These are phyloP conservation scores for Flexamia atlantica DNA, from an alignment of 2,888 invertebrate genomes.

Conservation along the genomic window DNA sequence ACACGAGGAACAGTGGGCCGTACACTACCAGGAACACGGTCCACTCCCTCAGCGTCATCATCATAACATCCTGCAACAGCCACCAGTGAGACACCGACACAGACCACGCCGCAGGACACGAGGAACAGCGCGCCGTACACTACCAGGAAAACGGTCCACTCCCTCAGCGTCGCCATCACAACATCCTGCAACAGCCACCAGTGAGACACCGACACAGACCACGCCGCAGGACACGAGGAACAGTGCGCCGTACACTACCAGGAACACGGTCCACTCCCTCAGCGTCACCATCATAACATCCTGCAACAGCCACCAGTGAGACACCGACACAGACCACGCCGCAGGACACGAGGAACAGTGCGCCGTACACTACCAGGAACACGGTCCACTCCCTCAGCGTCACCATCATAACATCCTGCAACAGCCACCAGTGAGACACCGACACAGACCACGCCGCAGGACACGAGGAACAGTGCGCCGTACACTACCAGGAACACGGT, in stretches of 20 bases:
- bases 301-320: slow-evolving; percentile 33
- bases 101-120: not conserved
- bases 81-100: not conserved
- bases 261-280: slow-evolving; percentile 53
- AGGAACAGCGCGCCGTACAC: slow-evolving; percentile 24
- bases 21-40: slow-evolving; percentile 48
- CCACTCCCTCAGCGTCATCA: slow-evolving; percentile 45
- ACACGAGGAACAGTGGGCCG: not conserved
- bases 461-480: slow-evolving; percentile 36
- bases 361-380: slow-evolving; percentile 19
- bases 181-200: slow-evolving; percentile 21
- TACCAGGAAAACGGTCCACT: slow-evolving; percentile 50
- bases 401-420: slow-evolving; percentile 35
- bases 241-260: slow-evolving; percentile 50
- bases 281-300: slow-evolving; percentile 37
- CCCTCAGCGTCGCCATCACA: slow-evolving; percentile 45
- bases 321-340: slow-evolving; percentile 23
- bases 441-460: slow-evolving; percentile 17
- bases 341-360: slow-evolving; percentile 51
- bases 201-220: slow-evolving; percentile 34
- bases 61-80: slow-evolving; percentile 17
- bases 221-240: slow-evolving; percentile 33
- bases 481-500: slow-evolving; percentile 39
- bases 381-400: slow-evolving; percentile 39
- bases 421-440: not conserved